These are phyloP conservation scores for Trachythela sp. DNA, from an alignment of 64 coral and sea anemone species.

Conservation along the genomic window DNA sequence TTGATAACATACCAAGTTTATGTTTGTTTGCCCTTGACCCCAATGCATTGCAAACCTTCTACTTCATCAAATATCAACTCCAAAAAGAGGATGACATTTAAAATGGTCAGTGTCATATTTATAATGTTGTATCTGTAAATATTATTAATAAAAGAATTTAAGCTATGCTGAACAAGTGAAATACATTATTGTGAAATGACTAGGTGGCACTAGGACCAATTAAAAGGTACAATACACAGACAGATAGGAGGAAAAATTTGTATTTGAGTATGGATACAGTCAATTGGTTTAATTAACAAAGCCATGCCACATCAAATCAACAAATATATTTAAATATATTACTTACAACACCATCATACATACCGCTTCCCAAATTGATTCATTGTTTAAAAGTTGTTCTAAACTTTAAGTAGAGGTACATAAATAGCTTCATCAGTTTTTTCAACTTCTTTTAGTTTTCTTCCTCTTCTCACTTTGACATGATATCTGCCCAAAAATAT, in stretches of 20 bases:
- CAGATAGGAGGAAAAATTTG: too few species aligned
- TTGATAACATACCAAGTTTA: neutral
- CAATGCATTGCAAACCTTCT: constrained; percentile 45
- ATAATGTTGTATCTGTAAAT: constrained; percentile 46
- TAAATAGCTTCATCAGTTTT: neutral
- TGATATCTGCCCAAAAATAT: neutral
- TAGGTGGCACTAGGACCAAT: too few species aligned
- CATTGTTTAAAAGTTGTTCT: neutral
- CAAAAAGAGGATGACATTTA: constrained; percentile 38
- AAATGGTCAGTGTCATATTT: constrained; percentile 50
- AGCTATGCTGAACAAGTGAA: neutral
- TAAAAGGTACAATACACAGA: too few species aligned
- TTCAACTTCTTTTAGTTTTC: neutral
- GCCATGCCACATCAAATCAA: neutral
- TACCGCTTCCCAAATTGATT: neutral
- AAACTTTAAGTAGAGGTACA: neutral
- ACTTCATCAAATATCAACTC: constrained; percentile 48
- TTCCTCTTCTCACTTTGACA: neutral
- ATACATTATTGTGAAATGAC: neutral
- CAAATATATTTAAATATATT: neutral
- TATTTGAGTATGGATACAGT: too few species aligned
- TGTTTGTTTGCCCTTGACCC: constrained; percentile 42
- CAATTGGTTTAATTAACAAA: neutral
- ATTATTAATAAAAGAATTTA: neutral
- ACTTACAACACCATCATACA: neutral